Evolutionary conservation across 2,888 invertebrate genomes (phyloP), one percentile per base, ranked within the genome.

Genomic region (Polyommatus icarus): DNA sequence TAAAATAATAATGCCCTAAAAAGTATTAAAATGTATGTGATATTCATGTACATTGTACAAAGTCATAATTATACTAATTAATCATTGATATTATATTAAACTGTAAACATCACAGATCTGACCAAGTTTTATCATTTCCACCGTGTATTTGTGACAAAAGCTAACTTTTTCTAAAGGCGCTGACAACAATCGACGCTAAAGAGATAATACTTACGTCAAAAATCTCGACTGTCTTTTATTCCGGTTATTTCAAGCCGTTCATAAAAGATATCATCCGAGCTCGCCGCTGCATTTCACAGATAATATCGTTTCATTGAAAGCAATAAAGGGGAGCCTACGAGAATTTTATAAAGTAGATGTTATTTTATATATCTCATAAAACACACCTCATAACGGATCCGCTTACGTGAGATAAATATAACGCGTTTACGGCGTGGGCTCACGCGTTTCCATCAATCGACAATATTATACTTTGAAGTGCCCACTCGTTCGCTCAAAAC

Each of bases 301-400:
- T 77, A 77, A 77, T 59, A 77, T 77, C 77, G 20, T 77, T 77
- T 77, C 72, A 77, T 77, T 77, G 77, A 73, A 77, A 59, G 72
- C 73, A 77, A 73, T 77, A 77, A 73, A 77, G 59, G 20, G 5
- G 40, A 10, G 73, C 72, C 77, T 77, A 73, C 73, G 18, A 73
- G 59, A 4, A 77, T 73, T 77, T 77, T 77, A 32, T 59, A 77
- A 77, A 29, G 46, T 12, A 20, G 29, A 24, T 59, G 73, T 73
- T 73, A 77, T 73, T 77, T 77, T 77, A 59, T 77, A 77, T 77
- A 18, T 73, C 77, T 40, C 72, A 59, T 77, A 73, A 77, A 77
- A 59, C 40, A 24, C 73, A 40, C 24, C 77, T 77, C 75, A 75
- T 75, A 50, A 50, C 59, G 59, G 32, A n/a, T 36, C 54, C 57